A percentile compares a stretch with the other conserved stretches of the same genome.
phyloP scores from a whole-genome alignment of 2,888 invertebrate species.

The Ptilodon capucinus region DNA sequence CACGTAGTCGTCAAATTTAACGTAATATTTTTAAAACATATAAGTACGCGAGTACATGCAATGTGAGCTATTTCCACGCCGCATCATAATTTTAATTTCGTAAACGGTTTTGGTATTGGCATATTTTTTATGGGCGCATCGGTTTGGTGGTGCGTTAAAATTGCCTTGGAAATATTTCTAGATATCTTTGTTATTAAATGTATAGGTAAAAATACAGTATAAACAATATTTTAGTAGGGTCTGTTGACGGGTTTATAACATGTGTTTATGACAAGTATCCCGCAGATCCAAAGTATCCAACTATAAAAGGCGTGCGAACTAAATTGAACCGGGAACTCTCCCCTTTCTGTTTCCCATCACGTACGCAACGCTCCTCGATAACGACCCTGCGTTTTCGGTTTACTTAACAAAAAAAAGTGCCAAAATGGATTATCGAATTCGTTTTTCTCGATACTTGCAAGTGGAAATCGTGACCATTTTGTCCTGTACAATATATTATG shows the following conservation, averaged over 20 bases:
- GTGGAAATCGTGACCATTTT: neutral
- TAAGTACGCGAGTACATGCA: too few species aligned
- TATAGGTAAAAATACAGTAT: constrained; percentile 6
- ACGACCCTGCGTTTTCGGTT: constrained; percentile 40
- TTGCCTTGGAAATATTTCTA: too few species aligned
- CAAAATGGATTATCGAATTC: constrained; percentile 24
- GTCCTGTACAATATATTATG: too few species aligned
- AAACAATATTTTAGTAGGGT: constrained; percentile 27
- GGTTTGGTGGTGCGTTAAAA: too few species aligned
- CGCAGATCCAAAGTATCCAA: constrained; percentile 22
- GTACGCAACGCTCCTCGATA: constrained; percentile 44
- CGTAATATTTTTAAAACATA: too few species aligned
- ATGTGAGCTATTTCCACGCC: too few species aligned
- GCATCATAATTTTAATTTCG: too few species aligned
- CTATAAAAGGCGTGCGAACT: constrained; percentile 49
- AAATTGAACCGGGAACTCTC: constrained; percentile 51
- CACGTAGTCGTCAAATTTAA: too few species aligned
- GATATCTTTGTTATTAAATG: too few species aligned
- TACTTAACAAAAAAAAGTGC: constrained; percentile 38
- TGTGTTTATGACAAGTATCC: constrained; percentile 26
- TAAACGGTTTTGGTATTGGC: too few species aligned
- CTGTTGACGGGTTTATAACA: constrained; percentile 20
- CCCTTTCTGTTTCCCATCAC: constrained; percentile 51
- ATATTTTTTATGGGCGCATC: too few species aligned
- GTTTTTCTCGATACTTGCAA: neutral